Evolutionary conservation across 2,113 vertebrate species (phyloP).

Genomic region (Hydrochoerus hydrochaeris): DNA sequence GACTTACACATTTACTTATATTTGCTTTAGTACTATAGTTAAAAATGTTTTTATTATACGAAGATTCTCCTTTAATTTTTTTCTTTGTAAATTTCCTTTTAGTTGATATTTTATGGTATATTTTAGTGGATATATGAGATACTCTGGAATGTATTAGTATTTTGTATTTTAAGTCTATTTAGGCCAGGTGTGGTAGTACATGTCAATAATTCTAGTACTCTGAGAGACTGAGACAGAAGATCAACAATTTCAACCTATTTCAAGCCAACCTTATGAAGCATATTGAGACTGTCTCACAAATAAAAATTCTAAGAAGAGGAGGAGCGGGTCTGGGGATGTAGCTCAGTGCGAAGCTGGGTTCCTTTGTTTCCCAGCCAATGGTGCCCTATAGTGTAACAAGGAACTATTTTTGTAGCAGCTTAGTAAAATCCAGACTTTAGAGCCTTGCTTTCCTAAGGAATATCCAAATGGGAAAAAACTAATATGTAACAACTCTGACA

Average conservation of each 20-base stretch:
- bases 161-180: constrained; percentile 15
- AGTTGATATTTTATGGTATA: not conserved
- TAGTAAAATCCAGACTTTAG: constrained; percentile 6
- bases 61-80: not conserved
- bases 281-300: not conserved
- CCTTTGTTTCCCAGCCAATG: not conserved
- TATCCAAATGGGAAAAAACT: not conserved
- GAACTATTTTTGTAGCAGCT: not conserved
- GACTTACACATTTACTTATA: not conserved
- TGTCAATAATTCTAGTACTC: not conserved
- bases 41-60: not conserved
- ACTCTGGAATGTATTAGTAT: not conserved
- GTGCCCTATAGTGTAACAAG: not conserved
- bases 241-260: not conserved
- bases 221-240: not conserved
- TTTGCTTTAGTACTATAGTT: constrained; percentile 26
- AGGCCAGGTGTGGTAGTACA: not conserved
- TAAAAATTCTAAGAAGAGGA: not conserved
- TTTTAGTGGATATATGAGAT: constrained; percentile 1
- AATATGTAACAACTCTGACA: not conserved
- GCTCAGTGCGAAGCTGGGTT: not conserved
- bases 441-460: constrained; percentile 58
- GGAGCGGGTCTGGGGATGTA: not conserved
- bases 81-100: not conserved
- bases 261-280: no score